Evolutionary conservation across 2,888 invertebrate species (phyloP).

Genomic region (Mycogona germanica): DNA sequence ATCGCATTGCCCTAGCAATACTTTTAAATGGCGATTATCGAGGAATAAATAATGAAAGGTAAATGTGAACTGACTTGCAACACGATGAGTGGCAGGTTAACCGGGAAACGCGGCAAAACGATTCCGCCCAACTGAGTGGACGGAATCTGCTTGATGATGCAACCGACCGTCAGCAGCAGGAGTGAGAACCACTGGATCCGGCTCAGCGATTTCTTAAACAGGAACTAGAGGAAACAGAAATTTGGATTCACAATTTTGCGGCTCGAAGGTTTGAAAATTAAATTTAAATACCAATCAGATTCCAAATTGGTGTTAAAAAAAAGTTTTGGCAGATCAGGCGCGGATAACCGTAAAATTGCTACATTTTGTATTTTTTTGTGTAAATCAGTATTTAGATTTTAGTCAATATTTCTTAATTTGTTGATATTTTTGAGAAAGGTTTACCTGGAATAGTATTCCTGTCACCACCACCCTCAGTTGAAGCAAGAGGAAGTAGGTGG

Average conservation of each 20-base stretch:
- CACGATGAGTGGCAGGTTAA: conserved; percentile 23
- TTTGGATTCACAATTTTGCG: neutral
- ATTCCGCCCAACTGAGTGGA: conserved; percentile 2
- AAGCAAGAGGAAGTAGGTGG: conserved; percentile 79
- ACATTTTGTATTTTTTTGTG: too few relatives aligned
- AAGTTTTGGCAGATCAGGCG: too few relatives aligned
- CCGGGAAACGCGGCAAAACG: conserved; percentile 5
- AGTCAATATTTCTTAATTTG: too few relatives aligned
- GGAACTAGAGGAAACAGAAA: conserved; percentile 44
- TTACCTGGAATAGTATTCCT: conserved; percentile 81
- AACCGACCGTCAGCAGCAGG: conserved; percentile 71
- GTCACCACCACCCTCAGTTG: conserved; percentile 88
- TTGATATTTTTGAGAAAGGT: too few relatives aligned
- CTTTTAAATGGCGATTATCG: too few relatives aligned
- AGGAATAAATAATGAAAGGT: too few relatives aligned
- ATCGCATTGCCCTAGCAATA: neutral
- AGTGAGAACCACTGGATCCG: conserved; percentile 79
- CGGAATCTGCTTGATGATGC: conserved; percentile 74
- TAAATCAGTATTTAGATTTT: too few relatives aligned
- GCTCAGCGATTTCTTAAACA: conserved; percentile 71
- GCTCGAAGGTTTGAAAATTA: too few relatives aligned
- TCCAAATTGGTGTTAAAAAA: too few relatives aligned
- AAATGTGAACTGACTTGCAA: conserved; percentile 30
- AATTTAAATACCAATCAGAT: too few relatives aligned
- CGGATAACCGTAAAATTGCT: too few relatives aligned